Evolutionary conservation across 2,888 invertebrate genomes (phyloP).

Genomic region (Hypsopygia costalis): DNA sequence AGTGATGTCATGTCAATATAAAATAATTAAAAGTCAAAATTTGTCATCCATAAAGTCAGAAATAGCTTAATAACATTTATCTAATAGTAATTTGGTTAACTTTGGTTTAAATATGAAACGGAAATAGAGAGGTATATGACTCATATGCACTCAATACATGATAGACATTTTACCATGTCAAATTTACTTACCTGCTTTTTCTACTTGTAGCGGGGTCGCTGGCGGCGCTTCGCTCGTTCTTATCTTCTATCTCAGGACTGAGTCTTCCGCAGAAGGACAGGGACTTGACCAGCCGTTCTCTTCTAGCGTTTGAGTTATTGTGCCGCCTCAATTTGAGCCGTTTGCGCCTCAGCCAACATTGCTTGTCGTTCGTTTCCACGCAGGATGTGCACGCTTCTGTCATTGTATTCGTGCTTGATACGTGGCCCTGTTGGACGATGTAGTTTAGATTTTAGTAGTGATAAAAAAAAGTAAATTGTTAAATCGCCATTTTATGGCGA

Average conservation of each 20-base stretch:
- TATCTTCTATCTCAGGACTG: conserved; percentile 79
- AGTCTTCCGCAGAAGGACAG: conserved; percentile 86
- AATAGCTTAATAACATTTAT: too few relatives aligned
- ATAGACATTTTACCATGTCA: too few relatives aligned
- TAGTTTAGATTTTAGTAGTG: too few relatives aligned
- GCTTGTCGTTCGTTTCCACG: conserved; percentile 71
- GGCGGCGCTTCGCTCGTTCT: conserved; percentile 79
- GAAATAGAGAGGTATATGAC: too few relatives aligned
- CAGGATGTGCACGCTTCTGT: conserved; percentile 76
- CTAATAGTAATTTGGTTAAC: too few relatives aligned
- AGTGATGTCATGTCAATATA: too few relatives aligned
- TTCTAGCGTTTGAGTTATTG: conserved; percentile 40
- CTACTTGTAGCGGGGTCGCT: conserved; percentile 83
- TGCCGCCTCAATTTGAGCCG: conserved; percentile 55
- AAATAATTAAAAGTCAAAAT: too few relatives aligned
- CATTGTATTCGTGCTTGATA: conserved; percentile 76
- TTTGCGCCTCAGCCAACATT: conserved; percentile 66
- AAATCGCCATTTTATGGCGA: too few relatives aligned
- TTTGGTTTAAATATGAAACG: too few relatives aligned
- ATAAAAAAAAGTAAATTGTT: too few relatives aligned
- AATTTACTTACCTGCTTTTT: conserved; percentile 65
- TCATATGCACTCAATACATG: too few relatives aligned
- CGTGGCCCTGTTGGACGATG: conserved; percentile 53
- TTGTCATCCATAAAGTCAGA: too few relatives aligned
- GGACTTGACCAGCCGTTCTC: conserved; percentile 84